Evolutionary conservation across 2,113 vertebrate genomes (phyloP).

Genomic region (Platichthys stellatus): DNA sequence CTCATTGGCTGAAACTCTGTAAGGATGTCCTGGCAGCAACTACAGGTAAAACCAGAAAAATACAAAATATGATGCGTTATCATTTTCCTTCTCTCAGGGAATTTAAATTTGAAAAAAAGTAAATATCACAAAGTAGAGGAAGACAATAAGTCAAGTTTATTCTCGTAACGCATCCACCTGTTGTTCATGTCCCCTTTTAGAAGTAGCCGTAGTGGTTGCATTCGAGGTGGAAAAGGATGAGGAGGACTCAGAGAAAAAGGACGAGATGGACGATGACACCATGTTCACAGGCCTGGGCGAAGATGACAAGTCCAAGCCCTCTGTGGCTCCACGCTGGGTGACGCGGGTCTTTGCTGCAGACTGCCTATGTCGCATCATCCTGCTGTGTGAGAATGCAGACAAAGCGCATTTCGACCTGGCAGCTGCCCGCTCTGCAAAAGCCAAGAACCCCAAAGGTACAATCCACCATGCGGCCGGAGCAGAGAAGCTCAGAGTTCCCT

Average conservation of each 20-base stretch:
- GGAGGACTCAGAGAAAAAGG: conserved; percentile 94
- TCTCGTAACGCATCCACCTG: background rate
- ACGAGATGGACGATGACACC: conserved; percentile 97
- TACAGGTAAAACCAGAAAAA: conserved; percentile 83
- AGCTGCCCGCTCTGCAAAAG: conserved; percentile 87
- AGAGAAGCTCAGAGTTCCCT: conserved; percentile 6
- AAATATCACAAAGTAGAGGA: background rate
- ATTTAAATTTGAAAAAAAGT: background rate
- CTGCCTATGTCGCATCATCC: conserved; percentile 94
- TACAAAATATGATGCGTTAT: background rate
- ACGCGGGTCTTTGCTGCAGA: conserved; percentile 97
- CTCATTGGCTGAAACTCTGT: conserved; percentile 97
- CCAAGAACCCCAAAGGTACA: conserved; percentile 93
- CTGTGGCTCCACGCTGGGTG: conserved; percentile 97
- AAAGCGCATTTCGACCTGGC: conserved; percentile 95
- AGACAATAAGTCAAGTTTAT: background rate
- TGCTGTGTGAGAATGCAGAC: conserved; percentile 93
- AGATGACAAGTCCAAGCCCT: conserved; percentile 94
- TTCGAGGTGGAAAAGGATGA: conserved; percentile 92
- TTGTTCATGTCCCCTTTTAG: conserved; percentile 70
- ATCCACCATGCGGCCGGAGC: conserved; percentile 2
- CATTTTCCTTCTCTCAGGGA: conserved; percentile 5
- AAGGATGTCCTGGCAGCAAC: conserved; percentile 98
- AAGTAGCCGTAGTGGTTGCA: conserved; percentile 85
- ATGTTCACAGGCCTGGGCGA: conserved; percentile 97